phyloP scores from a whole-genome alignment of 2,888 invertebrate genomes.

The Himalopsyche kuldschensis region DNA sequence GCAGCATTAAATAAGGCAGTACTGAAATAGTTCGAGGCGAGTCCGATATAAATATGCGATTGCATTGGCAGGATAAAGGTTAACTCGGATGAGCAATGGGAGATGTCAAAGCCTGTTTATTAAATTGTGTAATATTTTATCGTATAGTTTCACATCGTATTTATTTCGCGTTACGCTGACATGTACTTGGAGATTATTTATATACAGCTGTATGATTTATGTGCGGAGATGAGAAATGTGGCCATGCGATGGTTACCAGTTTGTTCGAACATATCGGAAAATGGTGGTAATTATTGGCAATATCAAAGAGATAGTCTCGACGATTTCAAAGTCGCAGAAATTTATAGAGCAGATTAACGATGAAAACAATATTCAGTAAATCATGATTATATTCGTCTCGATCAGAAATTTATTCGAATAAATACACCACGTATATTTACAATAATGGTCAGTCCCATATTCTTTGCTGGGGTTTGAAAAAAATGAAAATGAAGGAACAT shows the following conservation, averaged over 20 bases:
- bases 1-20: neutral
- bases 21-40: neutral
- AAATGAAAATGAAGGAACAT: too few species aligned
- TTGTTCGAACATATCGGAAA: neutral
- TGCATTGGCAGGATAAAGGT: neutral
- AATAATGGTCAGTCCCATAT: too few species aligned
- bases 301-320: too few species aligned
- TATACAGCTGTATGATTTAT: neutral
- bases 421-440: too few species aligned
- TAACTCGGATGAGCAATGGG: slow-evolving; percentile 3
- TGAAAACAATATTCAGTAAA: too few species aligned
- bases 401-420: too few species aligned
- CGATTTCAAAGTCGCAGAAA: too few species aligned
- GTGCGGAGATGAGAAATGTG: neutral
- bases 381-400: too few species aligned
- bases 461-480: too few species aligned
- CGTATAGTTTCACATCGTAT: neutral
- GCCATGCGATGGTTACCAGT: neutral
- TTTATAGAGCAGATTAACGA: too few species aligned
- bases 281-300: neutral
- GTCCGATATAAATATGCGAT: neutral
- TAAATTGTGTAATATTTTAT: slow-evolving; percentile 11
- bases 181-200: neutral
- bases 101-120: slow-evolving; percentile 8
- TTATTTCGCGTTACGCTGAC: neutral